Base-by-base conservation (phyloP, 2,113 vertebrate genomes). In the Burhinus oedicnemus region DNA sequence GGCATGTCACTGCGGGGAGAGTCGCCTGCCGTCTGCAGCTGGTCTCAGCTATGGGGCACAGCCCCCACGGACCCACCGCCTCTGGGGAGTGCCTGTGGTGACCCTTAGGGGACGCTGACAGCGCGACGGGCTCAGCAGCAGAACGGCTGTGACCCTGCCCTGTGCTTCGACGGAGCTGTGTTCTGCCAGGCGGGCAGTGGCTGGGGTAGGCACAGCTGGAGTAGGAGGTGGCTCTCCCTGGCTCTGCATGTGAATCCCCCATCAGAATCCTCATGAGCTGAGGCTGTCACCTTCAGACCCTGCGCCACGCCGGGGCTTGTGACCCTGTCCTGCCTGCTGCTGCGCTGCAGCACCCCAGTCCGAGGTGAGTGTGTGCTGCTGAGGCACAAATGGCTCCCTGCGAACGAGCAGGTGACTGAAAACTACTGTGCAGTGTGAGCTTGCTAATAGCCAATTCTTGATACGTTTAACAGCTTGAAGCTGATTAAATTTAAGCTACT, bases 291-390 rank as follows among this genome's bases (percentile, higher is more conserved):
- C 42, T 30, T 32, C 26, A 7, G 13, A 25, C n/a, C 23, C 54
- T 11, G 62, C 3, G 12, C 71, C 20, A 5, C 3, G 9, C 25
- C 0, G 4, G n/a, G 44, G 44, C 30, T 18, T 12, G 62, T 4
- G 44, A 23, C 30, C 18, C 30, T 10, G 5, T 36, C 77, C 42
- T 30, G 64, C 57, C 34, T 40, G 51, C 60, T 38, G 42, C 51
- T 9, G 40, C 40, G 21, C 47, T 21, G 10, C 47, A 20, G 6
- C 47, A 22, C 47, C 47, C 47, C 47, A 49, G 47, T 21, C 51
- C 6, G 6, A 45, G 54, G 54, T 32, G 45, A 58, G 61, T 0
- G 0, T 0, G 0, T 3, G 20, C 38, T 44, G 36, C 58, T 25
- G 36, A 2, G 58, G 81, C 16, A 20, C 1, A 3, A 29, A 9